These are phyloP conservation scores for Alviniconcha marisindica DNA, from an alignment of 1,140 invertebrate species.

Conservation along the genomic window DNA sequence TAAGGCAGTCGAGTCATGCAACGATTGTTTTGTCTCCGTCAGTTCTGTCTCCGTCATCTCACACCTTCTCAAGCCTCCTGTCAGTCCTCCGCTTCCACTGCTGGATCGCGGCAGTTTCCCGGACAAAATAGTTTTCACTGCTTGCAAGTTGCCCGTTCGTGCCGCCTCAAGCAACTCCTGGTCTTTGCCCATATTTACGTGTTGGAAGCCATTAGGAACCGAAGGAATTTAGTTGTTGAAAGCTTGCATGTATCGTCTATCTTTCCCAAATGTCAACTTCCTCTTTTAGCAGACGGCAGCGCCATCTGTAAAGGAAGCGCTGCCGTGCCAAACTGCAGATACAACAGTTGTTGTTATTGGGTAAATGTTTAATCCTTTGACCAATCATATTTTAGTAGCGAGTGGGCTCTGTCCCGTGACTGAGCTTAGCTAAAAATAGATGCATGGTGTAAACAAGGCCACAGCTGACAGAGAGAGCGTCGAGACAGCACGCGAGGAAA, in stretches of 20 bases:
- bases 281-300: slow-evolving; percentile 40
- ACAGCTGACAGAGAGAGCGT: neutral
- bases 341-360: slow-evolving; percentile 40
- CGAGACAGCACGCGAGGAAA: neutral
- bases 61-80: slow-evolving; percentile 45
- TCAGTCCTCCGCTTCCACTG: slow-evolving; percentile 43
- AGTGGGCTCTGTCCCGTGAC: slow-evolving; percentile 35
- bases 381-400: slow-evolving; percentile 37
- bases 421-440: slow-evolving; percentile 55
- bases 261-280: slow-evolving; percentile 36
- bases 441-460: slow-evolving; percentile 62
- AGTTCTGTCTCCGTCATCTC: neutral
- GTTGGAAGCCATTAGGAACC: slow-evolving; percentile 29
- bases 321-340: neutral
- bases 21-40: no score
- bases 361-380: slow-evolving; percentile 3
- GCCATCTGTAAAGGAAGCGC: slow-evolving; percentile 46
- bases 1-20: no score
- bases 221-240: neutral
- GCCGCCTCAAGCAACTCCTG: slow-evolving; percentile 97
- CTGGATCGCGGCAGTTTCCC: slow-evolving; percentile 78
- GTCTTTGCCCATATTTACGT: slow-evolving; percentile 88
- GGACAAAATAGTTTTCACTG: slow-evolving; percentile 93
- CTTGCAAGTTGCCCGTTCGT: slow-evolving; percentile 90
- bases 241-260: neutral